A percentile compares a stretch with the other conserved stretches of the same genome.
phyloP scores from a whole-genome alignment of 2,888 invertebrate genomes.

The Spisula solida region DNA sequence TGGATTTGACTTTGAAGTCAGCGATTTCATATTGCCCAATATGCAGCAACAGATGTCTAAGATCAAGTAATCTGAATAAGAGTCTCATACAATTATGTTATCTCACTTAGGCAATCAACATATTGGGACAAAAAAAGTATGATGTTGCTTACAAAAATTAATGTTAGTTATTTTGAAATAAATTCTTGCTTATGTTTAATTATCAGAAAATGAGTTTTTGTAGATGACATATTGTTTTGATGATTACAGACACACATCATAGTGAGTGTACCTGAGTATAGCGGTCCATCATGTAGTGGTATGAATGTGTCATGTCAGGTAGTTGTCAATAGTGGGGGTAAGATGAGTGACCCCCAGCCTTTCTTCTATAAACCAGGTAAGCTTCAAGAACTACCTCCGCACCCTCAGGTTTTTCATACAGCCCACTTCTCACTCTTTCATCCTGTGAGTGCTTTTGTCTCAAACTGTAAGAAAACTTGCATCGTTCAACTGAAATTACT shows the following conservation, averaged over 20 bases:
- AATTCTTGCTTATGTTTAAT: too few relatives aligned
- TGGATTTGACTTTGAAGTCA: too few relatives aligned
- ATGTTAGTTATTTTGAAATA: too few relatives aligned
- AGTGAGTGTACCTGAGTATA: conserved; percentile 87
- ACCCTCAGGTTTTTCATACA: conserved; percentile 24
- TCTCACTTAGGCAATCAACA: too few relatives aligned
- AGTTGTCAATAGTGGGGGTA: conserved; percentile 86
- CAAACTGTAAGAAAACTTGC: neutral
- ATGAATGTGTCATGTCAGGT: conserved; percentile 83
- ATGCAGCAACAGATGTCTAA: too few relatives aligned
- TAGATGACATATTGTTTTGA: conserved; percentile 40
- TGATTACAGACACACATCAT: conserved; percentile 87
- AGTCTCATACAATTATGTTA: too few relatives aligned
- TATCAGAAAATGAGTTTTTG: too few relatives aligned
- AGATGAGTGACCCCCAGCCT: conserved; percentile 86
- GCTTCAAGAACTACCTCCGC: neutral
- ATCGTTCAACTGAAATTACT: neutral
- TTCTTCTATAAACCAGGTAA: conserved; percentile 87
- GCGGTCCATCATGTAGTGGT: conserved; percentile 75
- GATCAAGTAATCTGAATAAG: too few relatives aligned
- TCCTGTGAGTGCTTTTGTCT: conserved; percentile 59
- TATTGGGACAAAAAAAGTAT: too few relatives aligned
- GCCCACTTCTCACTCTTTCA: conserved; percentile 61
- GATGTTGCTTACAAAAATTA: too few relatives aligned
- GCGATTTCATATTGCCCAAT: too few relatives aligned